Base-by-base conservation (phyloP, 2,113 vertebrate species). In the Litocranius walleri region DNA sequence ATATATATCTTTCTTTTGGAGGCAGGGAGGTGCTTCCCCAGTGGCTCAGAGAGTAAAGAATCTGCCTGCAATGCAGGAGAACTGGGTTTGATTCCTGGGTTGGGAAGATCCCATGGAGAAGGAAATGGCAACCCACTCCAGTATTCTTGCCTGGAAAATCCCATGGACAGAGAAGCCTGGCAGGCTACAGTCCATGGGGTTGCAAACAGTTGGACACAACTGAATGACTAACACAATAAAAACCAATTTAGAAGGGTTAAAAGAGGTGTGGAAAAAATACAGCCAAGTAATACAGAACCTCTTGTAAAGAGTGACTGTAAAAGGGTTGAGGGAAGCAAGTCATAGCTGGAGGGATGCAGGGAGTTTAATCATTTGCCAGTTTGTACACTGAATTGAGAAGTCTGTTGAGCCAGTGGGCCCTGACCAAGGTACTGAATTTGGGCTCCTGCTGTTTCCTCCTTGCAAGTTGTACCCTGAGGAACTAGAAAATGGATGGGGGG, bases 401-500 rank as follows among this genome's bases (percentile, higher is more conserved):
- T 16, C 33, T 23, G 7, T 50, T 57, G 27, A 33, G 30, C 61
- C n/a, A 29, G n/a, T 36, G 36, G 23, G n/a, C 19, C 8, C 56
- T 57, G 64, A 19, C n/a, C 87, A 23, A 90, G 61, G 71, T 90
- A 52, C 54, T 87, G 86, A 97, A 43, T 67, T 45, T 29, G 9
- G 36, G 43, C 30, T 19, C 5, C 4, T 64, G 25, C 48, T 57
- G 48, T 27, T 21, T 91, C 6, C 2, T 83, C n/a, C 27, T 30
- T 13, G 27, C 1, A 78, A 50, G 21, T 29, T 67, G 36, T 83
- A 43, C 30, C 5, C 29, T 3, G 11, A 77, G 30, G 27, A 90
- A 48, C 7, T 33, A 82, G n/a, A 61, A 74, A 61, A 54, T 77
- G 45, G 9, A 17, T 21, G 29, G 3, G 10, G 29, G 30, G 5